A percentile compares a stretch with the other conserved stretches of the same genome.
Conservation (phyloP, 2,113 vertebrate species). For the Lanius collurio region DNA sequence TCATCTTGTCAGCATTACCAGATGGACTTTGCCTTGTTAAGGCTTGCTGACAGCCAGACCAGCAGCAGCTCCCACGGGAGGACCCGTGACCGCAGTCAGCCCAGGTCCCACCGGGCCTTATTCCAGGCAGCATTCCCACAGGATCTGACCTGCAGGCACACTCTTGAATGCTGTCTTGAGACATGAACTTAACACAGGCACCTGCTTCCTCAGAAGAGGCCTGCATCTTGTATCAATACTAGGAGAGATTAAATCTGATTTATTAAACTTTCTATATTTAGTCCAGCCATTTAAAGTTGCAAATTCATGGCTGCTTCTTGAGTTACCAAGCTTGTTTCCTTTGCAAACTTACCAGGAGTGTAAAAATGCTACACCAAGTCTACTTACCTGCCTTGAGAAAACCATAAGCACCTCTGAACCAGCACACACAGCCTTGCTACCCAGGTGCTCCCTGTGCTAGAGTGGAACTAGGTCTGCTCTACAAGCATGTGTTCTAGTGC, state of each 20-base stretch:
- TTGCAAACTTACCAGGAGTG: background rate
- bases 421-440: background rate
- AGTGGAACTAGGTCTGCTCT: background rate
- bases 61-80: background rate
- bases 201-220: background rate
- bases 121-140: background rate
- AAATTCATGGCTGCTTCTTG: background rate
- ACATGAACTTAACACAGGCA: background rate
- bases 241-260: background rate
- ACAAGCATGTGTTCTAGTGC: background rate
- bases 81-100: background rate
- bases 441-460: background rate
- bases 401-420: background rate
- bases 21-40: background rate
- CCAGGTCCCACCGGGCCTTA: rapidly evolving
- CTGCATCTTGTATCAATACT: background rate
- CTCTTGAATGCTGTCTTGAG: background rate
- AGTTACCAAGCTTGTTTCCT: background rate
- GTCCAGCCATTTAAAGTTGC: background rate
- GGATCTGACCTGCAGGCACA: background rate
- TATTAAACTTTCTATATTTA: background rate
- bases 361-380: background rate
- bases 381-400: background rate
- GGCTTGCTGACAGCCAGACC: background rate
- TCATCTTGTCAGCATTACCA: background rate